Conservation (phyloP, 1,140 invertebrate genomes). For the Lepidurus couesii region DNA sequence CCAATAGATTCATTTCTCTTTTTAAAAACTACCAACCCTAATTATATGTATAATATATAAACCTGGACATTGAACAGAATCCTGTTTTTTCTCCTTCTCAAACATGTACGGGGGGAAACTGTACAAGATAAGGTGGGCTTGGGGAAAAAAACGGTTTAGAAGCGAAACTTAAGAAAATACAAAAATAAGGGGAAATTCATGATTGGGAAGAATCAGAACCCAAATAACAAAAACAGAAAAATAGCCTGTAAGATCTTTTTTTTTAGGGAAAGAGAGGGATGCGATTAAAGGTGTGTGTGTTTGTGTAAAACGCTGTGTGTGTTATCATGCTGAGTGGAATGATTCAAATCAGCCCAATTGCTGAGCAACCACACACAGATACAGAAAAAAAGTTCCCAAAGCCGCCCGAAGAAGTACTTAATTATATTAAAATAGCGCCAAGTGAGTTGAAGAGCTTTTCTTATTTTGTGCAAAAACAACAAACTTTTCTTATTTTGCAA, state of each 20-base stretch:
- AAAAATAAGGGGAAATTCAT: neutral
- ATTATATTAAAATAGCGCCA: neutral
- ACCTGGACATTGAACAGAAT: neutral
- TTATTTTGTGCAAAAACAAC: neutral
- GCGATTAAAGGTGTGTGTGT: neutral
- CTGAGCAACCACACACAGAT: slow-evolving; percentile 20
- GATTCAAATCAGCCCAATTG: slow-evolving; percentile 6
- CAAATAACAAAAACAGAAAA: neutral
- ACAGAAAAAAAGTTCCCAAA: neutral
- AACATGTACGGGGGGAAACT: neutral
- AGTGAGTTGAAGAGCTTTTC: neutral
- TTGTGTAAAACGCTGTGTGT: neutral
- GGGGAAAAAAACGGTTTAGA: neutral
- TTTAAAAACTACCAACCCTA: neutral
- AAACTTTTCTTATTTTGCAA: neutral
- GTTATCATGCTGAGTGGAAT: slow-evolving; percentile 18
- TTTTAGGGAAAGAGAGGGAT: neutral
- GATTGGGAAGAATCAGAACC: neutral
- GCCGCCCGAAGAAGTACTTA: neutral
- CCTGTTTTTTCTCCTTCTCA: neutral
- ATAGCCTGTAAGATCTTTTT: neutral
- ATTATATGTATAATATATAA: neutral
- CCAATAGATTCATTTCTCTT: neutral
- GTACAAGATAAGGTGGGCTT: neutral
- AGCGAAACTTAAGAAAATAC: too few relatives aligned